Percentiles rank a stretch among this genome's conserved stretches.
phyloP scores from a whole-genome alignment of 2,888 invertebrate species.

The Opisthograptis luteolata region DNA sequence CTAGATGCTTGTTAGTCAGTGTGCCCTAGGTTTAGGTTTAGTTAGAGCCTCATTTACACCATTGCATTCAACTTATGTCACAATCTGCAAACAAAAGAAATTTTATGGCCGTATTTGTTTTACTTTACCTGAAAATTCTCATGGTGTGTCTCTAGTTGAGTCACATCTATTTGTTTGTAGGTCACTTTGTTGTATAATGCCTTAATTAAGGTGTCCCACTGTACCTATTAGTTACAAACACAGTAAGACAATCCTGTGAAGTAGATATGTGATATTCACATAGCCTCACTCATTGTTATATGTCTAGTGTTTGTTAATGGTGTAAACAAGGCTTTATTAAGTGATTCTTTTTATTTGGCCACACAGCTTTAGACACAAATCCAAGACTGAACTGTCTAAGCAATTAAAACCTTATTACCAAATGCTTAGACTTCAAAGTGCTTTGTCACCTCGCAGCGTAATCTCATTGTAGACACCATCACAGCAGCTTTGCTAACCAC shows the following conservation, averaged over 20 bases:
- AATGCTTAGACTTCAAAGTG: conserved; percentile 43
- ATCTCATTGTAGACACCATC: conserved; percentile 36
- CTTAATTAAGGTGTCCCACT: neutral
- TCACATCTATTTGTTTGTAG: neutral
- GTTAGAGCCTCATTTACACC: conserved; percentile 16
- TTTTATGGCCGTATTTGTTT: too few species aligned
- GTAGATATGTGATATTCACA: neutral
- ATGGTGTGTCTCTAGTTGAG: too few species aligned
- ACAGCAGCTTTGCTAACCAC: conserved; percentile 41
- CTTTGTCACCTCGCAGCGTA: conserved; percentile 39
- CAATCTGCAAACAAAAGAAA: neutral
- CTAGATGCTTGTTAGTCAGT: conserved; percentile 57
- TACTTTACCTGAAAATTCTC: neutral
- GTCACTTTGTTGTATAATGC: neutral
- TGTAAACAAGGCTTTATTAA: conserved; percentile 15
- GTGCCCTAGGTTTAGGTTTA: conserved; percentile 44
- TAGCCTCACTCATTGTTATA: neutral
- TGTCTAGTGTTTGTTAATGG: conserved; percentile 4
- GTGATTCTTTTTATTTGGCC: conserved; percentile 22
- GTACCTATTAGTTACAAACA: neutral
- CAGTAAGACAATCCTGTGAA: neutral
- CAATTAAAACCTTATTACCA: conserved; percentile 35
- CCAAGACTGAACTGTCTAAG: conserved; percentile 39
- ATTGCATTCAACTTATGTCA: conserved; percentile 15
- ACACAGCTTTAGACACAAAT: conserved; percentile 45